phyloP scores from a whole-genome alignment of 2,888 invertebrate species.

The Masnerella sp. region DNA sequence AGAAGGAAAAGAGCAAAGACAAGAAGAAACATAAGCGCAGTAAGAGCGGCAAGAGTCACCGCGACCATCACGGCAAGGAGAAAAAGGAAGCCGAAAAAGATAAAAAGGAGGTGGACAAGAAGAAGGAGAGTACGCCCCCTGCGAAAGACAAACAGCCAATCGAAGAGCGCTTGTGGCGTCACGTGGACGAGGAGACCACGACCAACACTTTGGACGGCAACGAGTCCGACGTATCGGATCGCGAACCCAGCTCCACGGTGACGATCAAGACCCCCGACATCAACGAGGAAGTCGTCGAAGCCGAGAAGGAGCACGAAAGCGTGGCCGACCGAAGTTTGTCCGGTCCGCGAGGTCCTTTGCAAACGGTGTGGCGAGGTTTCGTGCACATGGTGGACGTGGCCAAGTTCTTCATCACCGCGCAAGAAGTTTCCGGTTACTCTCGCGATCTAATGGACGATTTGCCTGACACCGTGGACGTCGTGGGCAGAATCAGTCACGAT shows the following conservation, averaged over 20 bases:
- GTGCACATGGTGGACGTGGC: conserved; percentile 95
- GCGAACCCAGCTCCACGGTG: conserved; percentile 90
- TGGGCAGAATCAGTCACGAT: conserved; percentile 93
- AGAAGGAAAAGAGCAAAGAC: conserved; percentile 65
- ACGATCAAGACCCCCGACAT: conserved; percentile 81
- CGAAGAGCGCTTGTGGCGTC: conserved; percentile 80
- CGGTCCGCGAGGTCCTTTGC: conserved; percentile 63
- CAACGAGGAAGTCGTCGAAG: conserved; percentile 71
- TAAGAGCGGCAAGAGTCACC: conserved; percentile 61
- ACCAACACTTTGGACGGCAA: conserved; percentile 74
- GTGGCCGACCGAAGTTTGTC: conserved; percentile 16
- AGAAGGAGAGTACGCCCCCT: conserved; percentile 59
- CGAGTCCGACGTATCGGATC: conserved; percentile 79
- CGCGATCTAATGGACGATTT: conserved; percentile 85
- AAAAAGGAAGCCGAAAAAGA: conserved; percentile 67
- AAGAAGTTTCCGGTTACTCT: conserved; percentile 84
- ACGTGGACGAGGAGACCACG: conserved; percentile 77
- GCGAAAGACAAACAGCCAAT: conserved; percentile 72
- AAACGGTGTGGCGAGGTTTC: conserved; percentile 88
- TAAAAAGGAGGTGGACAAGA: conserved; percentile 62
- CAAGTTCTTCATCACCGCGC: conserved; percentile 89
- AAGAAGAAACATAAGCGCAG: conserved; percentile 65
- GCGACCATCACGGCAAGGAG: conserved; percentile 63
- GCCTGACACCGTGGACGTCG: conserved; percentile 88
- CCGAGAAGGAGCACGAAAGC: conserved; percentile 62